These are phyloP conservation scores for Rhingia rostrata DNA, from an alignment of 2,888 invertebrate genomes.

Conservation along the genomic window DNA sequence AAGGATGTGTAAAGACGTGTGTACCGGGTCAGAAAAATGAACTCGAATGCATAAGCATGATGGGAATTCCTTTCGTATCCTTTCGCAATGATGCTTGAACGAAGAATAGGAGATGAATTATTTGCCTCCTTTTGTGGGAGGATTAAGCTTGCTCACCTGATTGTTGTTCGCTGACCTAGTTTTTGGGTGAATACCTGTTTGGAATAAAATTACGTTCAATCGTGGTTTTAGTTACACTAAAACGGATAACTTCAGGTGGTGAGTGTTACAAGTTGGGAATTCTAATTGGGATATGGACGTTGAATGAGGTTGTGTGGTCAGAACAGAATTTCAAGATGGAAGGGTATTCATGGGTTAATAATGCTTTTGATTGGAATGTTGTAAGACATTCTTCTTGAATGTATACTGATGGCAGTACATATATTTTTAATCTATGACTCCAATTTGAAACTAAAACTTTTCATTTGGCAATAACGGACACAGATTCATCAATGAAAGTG, in stretches of 20 bases:
- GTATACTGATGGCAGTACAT: too few species aligned
- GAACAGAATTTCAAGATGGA: neutral
- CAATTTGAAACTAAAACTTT: too few species aligned
- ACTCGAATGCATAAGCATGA: conserved; percentile 51
- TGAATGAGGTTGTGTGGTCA: neutral
- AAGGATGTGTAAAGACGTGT: conserved; percentile 26
- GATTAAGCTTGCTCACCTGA: conserved; percentile 54
- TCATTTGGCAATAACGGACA: too few species aligned
- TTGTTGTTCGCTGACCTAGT: conserved; percentile 52
- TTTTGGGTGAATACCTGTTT: conserved; percentile 34
- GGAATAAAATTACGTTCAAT: conserved; percentile 32
- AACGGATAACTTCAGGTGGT: neutral
- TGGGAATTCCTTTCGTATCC: conserved; percentile 39
- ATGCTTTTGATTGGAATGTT: too few species aligned
- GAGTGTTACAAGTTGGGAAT: conserved; percentile 11
- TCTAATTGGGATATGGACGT: conserved; percentile 2
- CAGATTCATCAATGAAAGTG: too few species aligned
- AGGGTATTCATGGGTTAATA: too few species aligned
- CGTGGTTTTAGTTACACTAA: neutral
- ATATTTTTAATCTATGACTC: too few species aligned
- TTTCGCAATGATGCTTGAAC: conserved; percentile 25
- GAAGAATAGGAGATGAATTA: conserved; percentile 28
- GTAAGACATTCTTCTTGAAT: too few species aligned
- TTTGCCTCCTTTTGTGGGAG: conserved; percentile 18
- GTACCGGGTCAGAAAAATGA: conserved; percentile 58